Base-by-base conservation (phyloP, 2,888 invertebrate species). In the Melitaea athalia region DNA sequence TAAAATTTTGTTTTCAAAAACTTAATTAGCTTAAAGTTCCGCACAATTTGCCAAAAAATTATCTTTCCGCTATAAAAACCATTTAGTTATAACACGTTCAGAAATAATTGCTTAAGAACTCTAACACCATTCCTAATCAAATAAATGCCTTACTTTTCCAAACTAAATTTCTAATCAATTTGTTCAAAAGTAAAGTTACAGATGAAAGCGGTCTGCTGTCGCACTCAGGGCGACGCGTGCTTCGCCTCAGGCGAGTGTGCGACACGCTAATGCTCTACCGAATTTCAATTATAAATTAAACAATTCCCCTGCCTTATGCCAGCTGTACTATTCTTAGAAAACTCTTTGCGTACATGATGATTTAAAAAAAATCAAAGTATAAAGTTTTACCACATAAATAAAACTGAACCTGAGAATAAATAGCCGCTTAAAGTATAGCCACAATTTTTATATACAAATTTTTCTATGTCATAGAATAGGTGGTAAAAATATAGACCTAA, bases 241-340 rank as follows among this genome's bases (percentile, higher is more conserved):
- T 69, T 47, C 47, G 72, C 72, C 67, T 59, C 49, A 50, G 70
- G 73, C 70, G 66, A 68, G 52, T 60, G 60, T 67, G 67, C 68
- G 72, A 73, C 70, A 70, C 68, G 67, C 64, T 68, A 70, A 64
- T 64, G 45, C 65, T 65, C 65, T 59, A 69, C 57, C 47, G 68
- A 68, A 60, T 65, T 71, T 71, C 65, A 65, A 71, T 68, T 64
- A 68, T 71, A 63, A 64, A 65, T 62, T 77, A 79, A 81, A 83
- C 81, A 75, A 74, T 72, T 76, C 76, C 70, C 66, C 47, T 17
- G 45, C 15, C 55, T 15, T 11, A 14, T 57, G 3, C 15, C n/a
- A 53, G 12, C 1, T 33, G 31, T 24, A 31, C 14, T 17, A 17
- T 50, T 14, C 31, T 49, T 6, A 14, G 14, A 31, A 31, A 11